Conservation (phyloP, 2,797 vertebrate species). For the Anomalospiza imberbis region DNA sequence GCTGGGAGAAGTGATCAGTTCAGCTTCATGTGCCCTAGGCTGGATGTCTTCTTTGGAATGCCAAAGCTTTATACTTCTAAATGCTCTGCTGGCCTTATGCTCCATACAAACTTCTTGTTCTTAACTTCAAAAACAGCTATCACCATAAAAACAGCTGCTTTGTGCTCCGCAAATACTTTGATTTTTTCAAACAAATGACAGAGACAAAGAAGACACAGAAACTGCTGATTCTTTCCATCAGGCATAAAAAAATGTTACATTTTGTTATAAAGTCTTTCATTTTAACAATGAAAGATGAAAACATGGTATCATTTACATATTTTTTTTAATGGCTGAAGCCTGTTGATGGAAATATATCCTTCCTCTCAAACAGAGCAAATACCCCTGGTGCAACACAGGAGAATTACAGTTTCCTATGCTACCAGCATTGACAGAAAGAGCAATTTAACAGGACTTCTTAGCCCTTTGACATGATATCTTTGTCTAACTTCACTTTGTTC, state of each 20-base stretch:
- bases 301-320: background rate
- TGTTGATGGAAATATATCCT: background rate
- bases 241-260: background rate
- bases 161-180: background rate
- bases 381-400: background rate
- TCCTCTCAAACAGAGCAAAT: background rate
- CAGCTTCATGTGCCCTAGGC: fast-evolving
- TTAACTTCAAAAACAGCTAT: background rate
- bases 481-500: background rate
- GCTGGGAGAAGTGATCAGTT: background rate
- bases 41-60: background rate
- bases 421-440: background rate
- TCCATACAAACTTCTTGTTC: background rate
- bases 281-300: background rate
- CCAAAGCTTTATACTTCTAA: background rate
- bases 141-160: background rate
- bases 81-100: background rate
- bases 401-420: background rate
- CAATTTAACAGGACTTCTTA: background rate
- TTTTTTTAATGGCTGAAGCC: background rate
- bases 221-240: background rate
- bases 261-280: background rate
- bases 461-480: background rate
- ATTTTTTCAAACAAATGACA: background rate
- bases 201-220: background rate